A percentile compares a stretch with the other conserved stretches of the same genome.
These are phyloP conservation scores for Leptinotarsa texana DNA, from an alignment of 1,140 invertebrate genomes.

Conservation along the genomic window DNA sequence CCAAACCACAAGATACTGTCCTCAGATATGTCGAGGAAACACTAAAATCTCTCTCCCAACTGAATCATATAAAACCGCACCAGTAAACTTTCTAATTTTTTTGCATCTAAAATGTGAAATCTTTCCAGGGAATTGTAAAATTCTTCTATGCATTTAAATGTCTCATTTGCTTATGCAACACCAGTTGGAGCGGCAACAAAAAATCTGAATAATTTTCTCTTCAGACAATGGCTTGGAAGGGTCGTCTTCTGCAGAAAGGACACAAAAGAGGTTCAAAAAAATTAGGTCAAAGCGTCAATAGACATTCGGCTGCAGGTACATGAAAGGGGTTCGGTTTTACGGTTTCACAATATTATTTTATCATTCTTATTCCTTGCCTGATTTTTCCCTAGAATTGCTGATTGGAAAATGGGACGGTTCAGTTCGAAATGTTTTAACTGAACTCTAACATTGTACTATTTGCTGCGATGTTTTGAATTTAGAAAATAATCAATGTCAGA, in stretches of 20 bases:
- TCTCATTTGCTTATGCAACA: conserved; percentile 46
- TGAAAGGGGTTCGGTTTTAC: conserved; percentile 29
- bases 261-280: conserved; percentile 21
- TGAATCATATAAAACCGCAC: conserved; percentile 38
- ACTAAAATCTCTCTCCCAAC: conserved; percentile 12
- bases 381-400: too few species aligned
- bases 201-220: conserved; percentile 47
- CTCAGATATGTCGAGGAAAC: background rate
- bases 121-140: conserved; percentile 53
- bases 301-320: conserved; percentile 25
- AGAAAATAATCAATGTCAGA: too few species aligned
- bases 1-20: background rate
- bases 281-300: conserved; percentile 30
- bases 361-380: too few species aligned
- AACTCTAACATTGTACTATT: too few species aligned
- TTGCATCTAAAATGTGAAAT: conserved; percentile 40
- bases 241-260: conserved; percentile 11
- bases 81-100: conserved; percentile 49
- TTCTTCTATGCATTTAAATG: conserved; percentile 56
- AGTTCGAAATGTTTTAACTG: too few species aligned
- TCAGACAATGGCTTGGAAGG: conserved; percentile 17
- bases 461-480: too few species aligned
- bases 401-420: too few species aligned
- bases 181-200: conserved; percentile 36
- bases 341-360: conserved; percentile 10